phyloP scores from a whole-genome alignment of 2,888 invertebrate species.

The Pristionchus mayeri region DNA sequence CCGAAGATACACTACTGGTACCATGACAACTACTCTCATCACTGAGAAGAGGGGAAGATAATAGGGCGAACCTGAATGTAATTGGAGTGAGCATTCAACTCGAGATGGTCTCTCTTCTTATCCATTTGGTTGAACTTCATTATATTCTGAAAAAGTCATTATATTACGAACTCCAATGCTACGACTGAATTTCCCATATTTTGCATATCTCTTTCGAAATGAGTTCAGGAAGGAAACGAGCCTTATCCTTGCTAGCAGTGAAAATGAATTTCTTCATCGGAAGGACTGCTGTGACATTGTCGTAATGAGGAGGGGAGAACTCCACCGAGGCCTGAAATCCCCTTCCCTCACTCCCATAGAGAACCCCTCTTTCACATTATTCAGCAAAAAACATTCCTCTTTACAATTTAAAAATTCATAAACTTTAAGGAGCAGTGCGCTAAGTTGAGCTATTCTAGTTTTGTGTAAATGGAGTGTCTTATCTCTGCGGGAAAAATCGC shows the following conservation, averaged over 20 bases:
- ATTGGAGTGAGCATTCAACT: constrained; percentile 62
- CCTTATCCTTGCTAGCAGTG: constrained; percentile 88
- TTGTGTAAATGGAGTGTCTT: too few relatives aligned
- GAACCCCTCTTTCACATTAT: too few relatives aligned
- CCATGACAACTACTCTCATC: too few relatives aligned
- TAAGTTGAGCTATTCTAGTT: too few relatives aligned
- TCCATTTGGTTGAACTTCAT: constrained; percentile 67
- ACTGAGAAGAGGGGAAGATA: too few relatives aligned
- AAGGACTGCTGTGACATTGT: constrained; percentile 87
- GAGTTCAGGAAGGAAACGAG: constrained; percentile 5
- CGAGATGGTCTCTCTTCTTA: constrained; percentile 66
- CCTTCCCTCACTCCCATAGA: too few relatives aligned
- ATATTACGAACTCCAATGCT: neutral
- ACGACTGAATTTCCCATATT: too few relatives aligned
- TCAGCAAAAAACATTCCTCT: neutral
- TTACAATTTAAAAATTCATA: too few relatives aligned
- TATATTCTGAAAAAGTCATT: constrained; percentile 61
- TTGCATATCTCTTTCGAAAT: neutral
- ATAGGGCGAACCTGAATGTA: constrained; percentile 57
- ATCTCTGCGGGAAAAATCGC: too few relatives aligned
- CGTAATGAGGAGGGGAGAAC: constrained; percentile 90
- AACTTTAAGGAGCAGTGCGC: too few relatives aligned
- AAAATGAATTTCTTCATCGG: constrained; percentile 81
- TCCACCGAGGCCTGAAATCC: constrained; percentile 80
- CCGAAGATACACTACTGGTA: neutral